A percentile compares a stretch with the other conserved stretches of the same genome.
Conservation (phyloP, 2,888 invertebrate species). For the Cecidostiba fungosa region DNA sequence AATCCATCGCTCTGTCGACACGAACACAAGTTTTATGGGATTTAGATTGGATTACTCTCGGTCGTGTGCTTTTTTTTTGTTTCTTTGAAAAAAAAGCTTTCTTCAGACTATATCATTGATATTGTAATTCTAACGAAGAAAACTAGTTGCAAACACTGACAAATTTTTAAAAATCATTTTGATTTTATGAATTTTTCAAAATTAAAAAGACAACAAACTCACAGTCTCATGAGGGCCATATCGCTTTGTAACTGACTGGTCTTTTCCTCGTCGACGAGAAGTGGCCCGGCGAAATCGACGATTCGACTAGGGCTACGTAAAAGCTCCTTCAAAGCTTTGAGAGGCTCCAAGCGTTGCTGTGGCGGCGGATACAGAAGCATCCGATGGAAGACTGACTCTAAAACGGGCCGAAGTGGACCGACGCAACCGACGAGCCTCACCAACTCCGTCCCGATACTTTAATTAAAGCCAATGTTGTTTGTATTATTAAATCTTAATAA, state of each 20-base stretch:
- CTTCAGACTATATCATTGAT: too few species aligned
- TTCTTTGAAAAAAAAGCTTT: too few species aligned
- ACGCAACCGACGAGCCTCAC: conserved; percentile 94
- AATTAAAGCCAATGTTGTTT: not conserved
- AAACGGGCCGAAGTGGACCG: conserved; percentile 92
- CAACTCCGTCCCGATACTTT: conserved; percentile 93
- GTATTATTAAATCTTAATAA: not conserved
- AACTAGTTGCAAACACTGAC: too few species aligned
- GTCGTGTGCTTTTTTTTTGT: too few species aligned
- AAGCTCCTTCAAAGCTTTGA: conserved; percentile 91
- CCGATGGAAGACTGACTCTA: conserved; percentile 96
- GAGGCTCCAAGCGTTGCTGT: conserved; percentile 91
- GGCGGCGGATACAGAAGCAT: conserved; percentile 95
- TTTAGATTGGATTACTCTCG: too few species aligned
- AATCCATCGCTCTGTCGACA: conserved; percentile 91
- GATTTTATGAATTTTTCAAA: not conserved
- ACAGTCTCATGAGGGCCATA: conserved; percentile 92
- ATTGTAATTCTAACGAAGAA: too few species aligned
- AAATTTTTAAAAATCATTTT: too few species aligned
- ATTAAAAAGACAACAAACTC: conserved; percentile 78
- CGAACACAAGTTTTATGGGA: not conserved
- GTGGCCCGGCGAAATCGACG: conserved; percentile 86
- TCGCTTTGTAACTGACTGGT: conserved; percentile 85
- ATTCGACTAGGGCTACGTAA: conserved; percentile 90
- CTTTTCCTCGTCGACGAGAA: conserved; percentile 83